A percentile compares a stretch with the other conserved stretches of the same genome.
These are phyloP conservation scores for Eremobia ochroleuca DNA, from an alignment of 2,888 invertebrate genomes.

Conservation along the genomic window DNA sequence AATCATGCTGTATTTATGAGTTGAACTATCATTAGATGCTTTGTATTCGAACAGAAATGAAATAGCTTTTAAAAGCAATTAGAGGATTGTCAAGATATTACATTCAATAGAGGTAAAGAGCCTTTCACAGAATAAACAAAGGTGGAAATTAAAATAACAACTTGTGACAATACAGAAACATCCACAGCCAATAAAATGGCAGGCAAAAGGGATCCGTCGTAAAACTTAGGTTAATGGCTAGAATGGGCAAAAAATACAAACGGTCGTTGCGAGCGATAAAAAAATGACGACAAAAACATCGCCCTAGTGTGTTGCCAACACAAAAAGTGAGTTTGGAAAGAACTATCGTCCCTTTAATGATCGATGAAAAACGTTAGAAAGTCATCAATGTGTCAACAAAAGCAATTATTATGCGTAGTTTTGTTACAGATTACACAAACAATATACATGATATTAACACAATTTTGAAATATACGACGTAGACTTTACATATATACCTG, in stretches of 20 bases:
- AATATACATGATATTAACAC: constrained; percentile 32
- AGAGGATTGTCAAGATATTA: background rate
- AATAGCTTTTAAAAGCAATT: constrained; percentile 28
- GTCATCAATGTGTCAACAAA: constrained; percentile 66
- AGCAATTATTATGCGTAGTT: constrained; percentile 50
- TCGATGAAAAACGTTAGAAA: constrained; percentile 69
- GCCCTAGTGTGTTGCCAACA: constrained; percentile 64
- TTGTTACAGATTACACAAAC: constrained; percentile 54
- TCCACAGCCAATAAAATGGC: constrained; percentile 71
- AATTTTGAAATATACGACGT: constrained; percentile 38
- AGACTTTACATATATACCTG: constrained; percentile 28
- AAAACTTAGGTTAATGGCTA: constrained; percentile 70
- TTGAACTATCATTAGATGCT: constrained; percentile 35
- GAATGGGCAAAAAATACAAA: constrained; percentile 71
- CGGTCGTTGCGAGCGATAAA: constrained; percentile 65
- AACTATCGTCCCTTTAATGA: constrained; percentile 59
- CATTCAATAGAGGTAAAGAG: constrained; percentile 16
- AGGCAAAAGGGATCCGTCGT: constrained; percentile 73
- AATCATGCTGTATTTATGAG: constrained; percentile 55
- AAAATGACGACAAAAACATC: constrained; percentile 73
- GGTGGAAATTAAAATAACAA: constrained; percentile 65
- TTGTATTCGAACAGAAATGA: constrained; percentile 11
- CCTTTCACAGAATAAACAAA: constrained; percentile 61
- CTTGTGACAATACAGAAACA: constrained; percentile 59
- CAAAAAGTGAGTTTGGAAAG: constrained; percentile 61